A percentile compares a stretch with the other conserved stretches of the same genome.
Evolutionary conservation across 2,888 invertebrate species (phyloP).

Genomic region (Andricus curvator): DNA sequence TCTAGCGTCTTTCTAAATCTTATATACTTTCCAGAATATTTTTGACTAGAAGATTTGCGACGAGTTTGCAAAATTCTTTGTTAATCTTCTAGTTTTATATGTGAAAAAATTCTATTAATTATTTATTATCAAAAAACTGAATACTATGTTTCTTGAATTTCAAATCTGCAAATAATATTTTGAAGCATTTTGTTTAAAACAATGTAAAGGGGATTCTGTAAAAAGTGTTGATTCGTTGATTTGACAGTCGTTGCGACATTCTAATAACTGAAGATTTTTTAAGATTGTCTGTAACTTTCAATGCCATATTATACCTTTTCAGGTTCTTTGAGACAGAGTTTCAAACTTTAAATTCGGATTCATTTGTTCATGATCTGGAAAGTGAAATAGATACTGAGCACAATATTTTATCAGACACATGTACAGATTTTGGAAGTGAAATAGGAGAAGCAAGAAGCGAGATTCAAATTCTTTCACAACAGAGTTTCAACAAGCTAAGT

Average conservation of each 20-base stretch:
- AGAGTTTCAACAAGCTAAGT: not conserved
- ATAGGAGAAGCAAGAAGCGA: not conserved
- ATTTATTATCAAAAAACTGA: no score
- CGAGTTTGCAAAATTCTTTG: no score
- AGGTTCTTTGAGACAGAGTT: not conserved
- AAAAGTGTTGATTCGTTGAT: no score
- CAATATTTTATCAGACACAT: not conserved
- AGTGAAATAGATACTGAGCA: not conserved
- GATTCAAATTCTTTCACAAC: not conserved
- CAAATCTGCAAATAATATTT: no score
- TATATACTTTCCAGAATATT: no score
- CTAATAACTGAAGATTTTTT: not conserved
- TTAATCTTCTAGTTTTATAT: no score
- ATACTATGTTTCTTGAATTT: no score
- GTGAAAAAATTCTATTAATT: no score
- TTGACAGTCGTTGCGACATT: not conserved
- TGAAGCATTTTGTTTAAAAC: no score
- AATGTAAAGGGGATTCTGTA: no score
- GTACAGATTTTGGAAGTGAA: not conserved
- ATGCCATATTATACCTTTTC: not conserved
- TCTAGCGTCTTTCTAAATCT: no score
- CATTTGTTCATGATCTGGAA: not conserved
- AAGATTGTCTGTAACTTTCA: not conserved
- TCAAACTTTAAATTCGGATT: not conserved
- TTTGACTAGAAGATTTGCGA: no score